Evolutionary conservation across 2,888 invertebrate genomes (phyloP), one percentile per base, ranked within the genome.

Genomic region (Embidobia sp.): DNA sequence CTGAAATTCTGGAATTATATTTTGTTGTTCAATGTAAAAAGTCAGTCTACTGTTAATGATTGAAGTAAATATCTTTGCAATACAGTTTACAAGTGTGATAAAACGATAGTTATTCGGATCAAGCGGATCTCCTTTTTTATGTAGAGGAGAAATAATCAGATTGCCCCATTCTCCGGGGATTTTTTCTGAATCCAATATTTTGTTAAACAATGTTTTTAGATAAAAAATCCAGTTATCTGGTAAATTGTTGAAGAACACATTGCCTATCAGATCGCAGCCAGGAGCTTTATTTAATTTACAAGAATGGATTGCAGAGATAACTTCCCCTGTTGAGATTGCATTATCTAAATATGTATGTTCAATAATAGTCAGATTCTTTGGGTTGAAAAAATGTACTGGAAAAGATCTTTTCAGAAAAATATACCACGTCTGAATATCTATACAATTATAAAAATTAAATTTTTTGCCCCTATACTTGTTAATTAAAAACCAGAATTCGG

Each of bases 41-140:
- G 13, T 1, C 1, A 46, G 15, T 46, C 27, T 46, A 1, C 13
- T 8, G 7, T 4, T 2, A 5, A 46, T 1, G 11, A 46, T 26
- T 1, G 31, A 27, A 6, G 51, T 70, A 31, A 59, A 61, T n/a
- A 61, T 6, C 16, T 61, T 70, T 2, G 59, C 15, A 8, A 19
- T 27, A 29, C 40, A 40, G 15, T 70, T 70, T 8, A 59, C 33
- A 15, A 70, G 22, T 0, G 53, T 22, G 10, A 70, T 61, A 8
- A 51, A 59, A 1, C 61, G 37, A 11, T 70, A 70, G 13, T 48
- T 29, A 3, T 7, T 4, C 6, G 44, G 59, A 4, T 44, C 11
- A 8, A 33, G 13, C 33, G 26, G 1, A 19, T 37, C 29, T 1
- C 59, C 59, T 31, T 70, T 61, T 44, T 70, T 61, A 16, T 26